Conservation (phyloP, 2,113 vertebrate species). For the Corythornis madagascariensis region DNA sequence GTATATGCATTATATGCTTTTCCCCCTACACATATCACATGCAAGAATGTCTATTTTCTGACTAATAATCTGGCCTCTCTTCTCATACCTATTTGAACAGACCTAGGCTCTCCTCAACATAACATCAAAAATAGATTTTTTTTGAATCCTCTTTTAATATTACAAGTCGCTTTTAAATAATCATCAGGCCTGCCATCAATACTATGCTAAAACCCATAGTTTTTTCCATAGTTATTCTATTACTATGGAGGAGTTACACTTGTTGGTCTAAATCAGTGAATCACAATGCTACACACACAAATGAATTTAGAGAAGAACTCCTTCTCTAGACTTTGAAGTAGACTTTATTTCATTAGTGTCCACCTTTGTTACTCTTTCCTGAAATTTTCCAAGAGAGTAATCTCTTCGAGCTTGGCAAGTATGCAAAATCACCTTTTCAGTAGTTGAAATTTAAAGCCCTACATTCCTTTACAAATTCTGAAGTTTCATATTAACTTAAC, state of each 20-base stretch:
- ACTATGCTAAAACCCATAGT: neutral
- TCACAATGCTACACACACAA: neutral
- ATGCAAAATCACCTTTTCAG: neutral
- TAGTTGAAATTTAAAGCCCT: neutral
- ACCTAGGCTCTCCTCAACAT: neutral
- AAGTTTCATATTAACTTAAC: neutral
- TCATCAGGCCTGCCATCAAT: neutral
- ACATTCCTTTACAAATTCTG: neutral
- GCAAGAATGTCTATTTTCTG: slow-evolving; percentile 61
- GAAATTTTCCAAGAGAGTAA: neutral
- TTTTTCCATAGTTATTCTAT: neutral
- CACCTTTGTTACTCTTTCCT: neutral
- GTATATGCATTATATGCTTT: neutral
- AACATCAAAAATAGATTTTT: neutral
- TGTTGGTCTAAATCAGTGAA: neutral
- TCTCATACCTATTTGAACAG: neutral
- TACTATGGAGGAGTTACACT: neutral
- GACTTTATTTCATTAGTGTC: neutral
- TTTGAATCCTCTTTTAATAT: neutral
- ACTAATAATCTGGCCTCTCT: slow-evolving; percentile 20
- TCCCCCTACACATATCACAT: neutral
- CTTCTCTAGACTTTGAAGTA: neutral
- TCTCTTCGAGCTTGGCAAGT: neutral
- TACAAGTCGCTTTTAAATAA: neutral
- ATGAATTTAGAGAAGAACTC: neutral